Base-by-base conservation (phyloP, 37 sponge, comb jelly and placozoan species). In the Hexactinellida sp. region DNA sequence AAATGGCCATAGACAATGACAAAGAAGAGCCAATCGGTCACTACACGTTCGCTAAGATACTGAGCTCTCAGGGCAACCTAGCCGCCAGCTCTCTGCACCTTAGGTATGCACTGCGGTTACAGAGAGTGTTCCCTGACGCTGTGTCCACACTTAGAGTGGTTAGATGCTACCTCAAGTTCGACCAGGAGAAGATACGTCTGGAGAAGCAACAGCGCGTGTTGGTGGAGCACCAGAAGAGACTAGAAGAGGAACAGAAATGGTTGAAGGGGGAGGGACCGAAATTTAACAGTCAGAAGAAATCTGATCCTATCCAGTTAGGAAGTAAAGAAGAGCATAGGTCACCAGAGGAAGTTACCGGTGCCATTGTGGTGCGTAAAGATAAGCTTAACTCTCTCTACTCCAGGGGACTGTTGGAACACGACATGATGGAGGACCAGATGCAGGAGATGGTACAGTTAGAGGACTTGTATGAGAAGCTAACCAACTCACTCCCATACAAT, bases 161-260 rank as follows among this genome's bases (percentile, higher is more conserved):
- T 24, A 55, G 88, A 23, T 92, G 92, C 83, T 92, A 86, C 0
- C 84, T 92, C 38, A 92, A 92, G 85, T 92, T 92, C 84, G 88
- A 90, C 21, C 87, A 90, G 84, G 92, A 92, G 41, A 54, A 86
- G 37, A 39, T 37, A 23, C 39, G 83, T 0, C 71, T 92, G 19
- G 55, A 87, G 51, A 54, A 87, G 34, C 86, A 92, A 86, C 90
- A 87, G 85, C 37, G 38, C 1, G 36, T 84, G 21, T 63, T 63
- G 13, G 76, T 63, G 34, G 76, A 63, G 34, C 76, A 63, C 13
- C 76, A 63, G 76, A 63, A 63, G 76, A 63, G 76, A 63, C 34
- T 63, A 7, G 76, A 63, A 63, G 76, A 63, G 34, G 76, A 63
- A 23, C 76, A 63, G 76, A 10, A 23, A 63, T 63, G 76, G 76